Conservation (phyloP, 2,888 invertebrate genomes). For the Cerastis leucographa region DNA sequence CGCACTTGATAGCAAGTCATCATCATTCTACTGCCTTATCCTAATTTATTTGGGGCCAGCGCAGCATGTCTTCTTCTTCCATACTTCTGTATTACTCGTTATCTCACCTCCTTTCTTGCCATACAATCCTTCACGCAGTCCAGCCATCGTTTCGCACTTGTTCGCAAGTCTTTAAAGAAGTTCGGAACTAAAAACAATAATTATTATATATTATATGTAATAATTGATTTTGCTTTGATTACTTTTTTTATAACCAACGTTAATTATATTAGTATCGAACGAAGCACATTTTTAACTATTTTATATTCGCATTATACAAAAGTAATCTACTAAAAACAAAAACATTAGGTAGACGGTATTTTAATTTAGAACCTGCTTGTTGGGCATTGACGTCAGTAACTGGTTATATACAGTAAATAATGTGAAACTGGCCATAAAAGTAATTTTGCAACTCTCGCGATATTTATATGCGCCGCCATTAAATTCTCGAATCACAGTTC, state of each 20-base stretch:
- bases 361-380: constrained; percentile 69
- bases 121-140: neutral
- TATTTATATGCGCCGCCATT: constrained; percentile 54
- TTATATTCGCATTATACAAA: constrained; percentile 48
- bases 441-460: constrained; percentile 66
- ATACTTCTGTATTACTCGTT: neutral
- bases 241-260: constrained; percentile 30
- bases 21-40: neutral
- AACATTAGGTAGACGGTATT: constrained; percentile 62
- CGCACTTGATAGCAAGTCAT: neutral
- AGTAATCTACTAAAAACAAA: constrained; percentile 55
- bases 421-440: constrained; percentile 68
- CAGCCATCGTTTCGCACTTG: neutral
- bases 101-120: neutral
- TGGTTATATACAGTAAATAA: constrained; percentile 66
- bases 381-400: constrained; percentile 75
- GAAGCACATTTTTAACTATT: constrained; percentile 32
- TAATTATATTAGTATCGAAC: constrained; percentile 37
- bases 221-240: constrained; percentile 18
- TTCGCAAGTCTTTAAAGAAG: neutral
- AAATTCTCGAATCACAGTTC: constrained; percentile 47
- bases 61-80: neutral
- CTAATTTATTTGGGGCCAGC: neutral
- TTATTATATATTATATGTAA: too few species aligned
- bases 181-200: constrained; percentile 5